Evolutionary conservation across 1,140 invertebrate genomes (phyloP).

Genomic region (Achroia grisella): DNA sequence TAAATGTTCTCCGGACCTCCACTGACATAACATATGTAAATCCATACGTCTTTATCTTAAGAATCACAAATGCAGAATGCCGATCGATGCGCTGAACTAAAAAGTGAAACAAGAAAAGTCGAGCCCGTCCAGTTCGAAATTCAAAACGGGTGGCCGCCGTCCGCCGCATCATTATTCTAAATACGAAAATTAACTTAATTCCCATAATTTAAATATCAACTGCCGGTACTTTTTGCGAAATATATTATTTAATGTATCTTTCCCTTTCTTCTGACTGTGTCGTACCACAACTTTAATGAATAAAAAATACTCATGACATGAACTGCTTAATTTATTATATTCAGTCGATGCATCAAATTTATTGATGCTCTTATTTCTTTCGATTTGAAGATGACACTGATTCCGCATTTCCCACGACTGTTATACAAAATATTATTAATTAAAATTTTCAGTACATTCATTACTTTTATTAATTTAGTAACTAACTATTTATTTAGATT

Average conservation of each 20-base stretch:
- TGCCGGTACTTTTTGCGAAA: constrained; percentile 11
- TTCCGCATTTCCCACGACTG: constrained; percentile 23
- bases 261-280: constrained; percentile 16
- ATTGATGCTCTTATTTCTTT: constrained; percentile 19
- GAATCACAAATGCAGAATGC: constrained; percentile 60
- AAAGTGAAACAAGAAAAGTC: constrained; percentile 28
- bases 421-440: constrained; percentile 2
- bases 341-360: constrained; percentile 50
- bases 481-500: no score
- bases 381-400: constrained; percentile 1
- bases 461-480: no score
- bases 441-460: no score
- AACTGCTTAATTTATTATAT: constrained; percentile 45
- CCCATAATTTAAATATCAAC: constrained; percentile 68
- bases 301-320: constrained; percentile 39
- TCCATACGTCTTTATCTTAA: constrained; percentile 68
- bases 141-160: constrained; percentile 62
- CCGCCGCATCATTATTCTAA: constrained; percentile 59
- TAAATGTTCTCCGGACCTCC: constrained; percentile 58
- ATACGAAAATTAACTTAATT: constrained; percentile 68
- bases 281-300: no score
- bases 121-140: constrained; percentile 54
- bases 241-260: constrained; percentile 22
- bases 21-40: constrained; percentile 70
- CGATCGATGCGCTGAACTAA: constrained; percentile 45